These are phyloP conservation scores for Spicauda simplicius DNA, from an alignment of 2,888 invertebrate genomes.

Conservation along the genomic window DNA sequence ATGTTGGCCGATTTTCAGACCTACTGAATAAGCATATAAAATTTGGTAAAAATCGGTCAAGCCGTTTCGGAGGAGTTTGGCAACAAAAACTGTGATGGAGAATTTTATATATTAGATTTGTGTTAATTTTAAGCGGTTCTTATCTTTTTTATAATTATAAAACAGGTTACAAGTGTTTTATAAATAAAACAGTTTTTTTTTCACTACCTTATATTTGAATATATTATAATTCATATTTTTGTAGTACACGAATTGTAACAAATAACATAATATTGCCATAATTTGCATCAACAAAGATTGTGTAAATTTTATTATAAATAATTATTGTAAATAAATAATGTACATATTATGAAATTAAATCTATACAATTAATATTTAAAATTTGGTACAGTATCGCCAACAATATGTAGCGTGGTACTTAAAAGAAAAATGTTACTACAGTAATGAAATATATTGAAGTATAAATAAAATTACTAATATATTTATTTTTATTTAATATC, in stretches of 20 bases:
- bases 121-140: too few relatives aligned
- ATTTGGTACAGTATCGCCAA: neutral
- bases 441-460: neutral
- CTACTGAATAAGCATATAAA: too few relatives aligned
- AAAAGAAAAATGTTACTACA: neutral
- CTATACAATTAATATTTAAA: neutral
- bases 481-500: neutral
- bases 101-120: too few relatives aligned
- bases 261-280: constrained; percentile 5
- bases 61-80: too few relatives aligned
- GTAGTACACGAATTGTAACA: constrained; percentile 2
- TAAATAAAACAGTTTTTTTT: neutral
- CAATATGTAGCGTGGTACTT: neutral
- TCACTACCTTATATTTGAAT: neutral
- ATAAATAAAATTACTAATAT: neutral
- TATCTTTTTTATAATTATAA: too few relatives aligned
- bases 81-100: too few relatives aligned
- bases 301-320: neutral
- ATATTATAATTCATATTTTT: neutral
- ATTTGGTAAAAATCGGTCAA: too few relatives aligned
- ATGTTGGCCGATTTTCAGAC: too few relatives aligned
- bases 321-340: neutral
- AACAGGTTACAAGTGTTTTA: neutral
- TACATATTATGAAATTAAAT: constrained; percentile 3
- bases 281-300: neutral